Evolutionary conservation across 2,888 invertebrate species (phyloP), one percentile per base, ranked within the genome.

Genomic region (Arrhopalites spinosus): DNA sequence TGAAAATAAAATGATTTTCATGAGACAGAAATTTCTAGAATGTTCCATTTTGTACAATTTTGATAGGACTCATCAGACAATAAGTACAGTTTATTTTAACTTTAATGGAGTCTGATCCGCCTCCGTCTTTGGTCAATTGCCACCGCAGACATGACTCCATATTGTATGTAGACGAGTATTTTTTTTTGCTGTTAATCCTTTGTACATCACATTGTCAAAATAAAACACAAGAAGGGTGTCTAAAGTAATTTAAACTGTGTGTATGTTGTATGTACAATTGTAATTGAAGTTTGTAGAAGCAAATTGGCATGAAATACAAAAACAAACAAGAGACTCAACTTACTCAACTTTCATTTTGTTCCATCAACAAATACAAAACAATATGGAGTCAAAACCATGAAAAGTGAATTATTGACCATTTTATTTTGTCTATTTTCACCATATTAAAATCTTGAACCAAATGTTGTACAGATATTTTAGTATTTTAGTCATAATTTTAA

Each of bases 121-220:
- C 67, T 67, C 20, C 67, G 67, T 67, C 45, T 67, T 67, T 67
- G 67, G 67, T 67, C 67, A 67, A 67, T 67, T 67, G 67, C 67
- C 67, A 67, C 47, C 8, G n/a, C 29, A 27, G 53, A 17, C 15
- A 53, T 15, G 15, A 17, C 2, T 8, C 53, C 20, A 53, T 53
- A 53, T 53, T 20, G 53, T 2, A 53, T 53, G n/a, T 53, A 20
- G n/a, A n/a, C n/a, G n/a, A n/a, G n/a, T n/a, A n/a, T n/a, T n/a
- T n/a, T 53, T 53, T 36, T 36, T 36, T 36, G 36, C 36, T 36
- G 36, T 3, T n/a, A n/a, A n/a, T n/a, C n/a, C n/a, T 7, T 36
- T 11, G 36, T 36, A 11, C 11, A 36, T 36, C 11, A 11, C 11
- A 11, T 36, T 36, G 36, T 36, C 36, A 36, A 36, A 36, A 36